A percentile compares a stretch with the other conserved stretches of the same genome.
phyloP scores from a whole-genome alignment of 2,888 invertebrate species.

The Trichopria drosophilae region DNA sequence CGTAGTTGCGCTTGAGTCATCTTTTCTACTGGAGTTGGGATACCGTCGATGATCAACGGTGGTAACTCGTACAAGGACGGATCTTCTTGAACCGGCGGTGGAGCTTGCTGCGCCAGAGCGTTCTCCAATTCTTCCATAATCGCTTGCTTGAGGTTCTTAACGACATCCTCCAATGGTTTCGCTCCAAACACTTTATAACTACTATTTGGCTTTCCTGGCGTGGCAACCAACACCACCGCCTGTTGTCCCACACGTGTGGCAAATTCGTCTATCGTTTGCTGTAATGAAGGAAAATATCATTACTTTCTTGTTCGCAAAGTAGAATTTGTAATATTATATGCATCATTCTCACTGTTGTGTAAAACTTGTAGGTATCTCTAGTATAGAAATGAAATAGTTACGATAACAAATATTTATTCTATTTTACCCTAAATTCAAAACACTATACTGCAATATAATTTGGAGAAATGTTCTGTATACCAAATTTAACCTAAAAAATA shows the following conservation, averaged over 20 bases:
- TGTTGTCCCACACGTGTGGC: constrained; percentile 96
- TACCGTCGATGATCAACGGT: constrained; percentile 94
- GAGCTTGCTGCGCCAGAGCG: constrained; percentile 89
- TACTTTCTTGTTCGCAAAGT: background rate
- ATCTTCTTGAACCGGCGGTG: constrained; percentile 84
- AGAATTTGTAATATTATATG: background rate
- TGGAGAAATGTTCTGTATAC: too few relatives aligned
- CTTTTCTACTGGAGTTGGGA: constrained; percentile 97
- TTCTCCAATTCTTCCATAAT: constrained; percentile 95
- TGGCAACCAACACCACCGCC: constrained; percentile 93
- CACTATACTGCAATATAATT: too few relatives aligned
- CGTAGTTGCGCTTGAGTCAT: constrained; percentile 97
- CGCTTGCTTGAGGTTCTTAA: constrained; percentile 84
- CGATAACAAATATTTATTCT: background rate
- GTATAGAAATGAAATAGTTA: too few relatives aligned
- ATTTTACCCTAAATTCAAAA: too few relatives aligned
- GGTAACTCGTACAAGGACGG: constrained; percentile 93
- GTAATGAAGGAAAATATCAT: constrained; percentile 38
- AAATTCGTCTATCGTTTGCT: constrained; percentile 96
- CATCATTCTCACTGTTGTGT: too few relatives aligned
- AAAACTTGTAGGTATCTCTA: too few relatives aligned
- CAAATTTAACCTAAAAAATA: too few relatives aligned
- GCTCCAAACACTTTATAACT: constrained; percentile 97
- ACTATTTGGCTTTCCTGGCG: constrained; percentile 93
- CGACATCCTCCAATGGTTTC: constrained; percentile 94